A percentile compares a stretch with the other conserved stretches of the same genome.
These are phyloP conservation scores for Phylloscopus trochilus DNA, from an alignment of 2,113 vertebrate genomes.

Conservation along the genomic window DNA sequence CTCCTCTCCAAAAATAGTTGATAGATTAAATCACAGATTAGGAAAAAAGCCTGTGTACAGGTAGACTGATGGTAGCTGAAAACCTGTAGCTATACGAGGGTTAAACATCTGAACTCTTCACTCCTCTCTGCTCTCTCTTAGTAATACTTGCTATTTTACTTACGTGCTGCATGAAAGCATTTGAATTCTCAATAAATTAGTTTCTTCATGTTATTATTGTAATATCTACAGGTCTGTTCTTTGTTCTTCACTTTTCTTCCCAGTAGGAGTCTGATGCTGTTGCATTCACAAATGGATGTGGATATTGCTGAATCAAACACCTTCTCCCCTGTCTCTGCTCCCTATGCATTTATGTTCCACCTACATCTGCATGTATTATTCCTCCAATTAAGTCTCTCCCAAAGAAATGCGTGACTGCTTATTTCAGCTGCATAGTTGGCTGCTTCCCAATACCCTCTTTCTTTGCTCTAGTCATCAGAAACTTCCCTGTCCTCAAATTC, in stretches of 20 bases:
- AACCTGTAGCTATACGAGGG: background rate
- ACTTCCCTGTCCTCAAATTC: conserved; percentile 44
- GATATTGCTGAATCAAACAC: background rate
- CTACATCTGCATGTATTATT: conserved; percentile 22
- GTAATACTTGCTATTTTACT: background rate
- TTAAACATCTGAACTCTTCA: background rate
- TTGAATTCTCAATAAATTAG: background rate
- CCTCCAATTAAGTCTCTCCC: conserved; percentile 20
- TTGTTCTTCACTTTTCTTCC: background rate
- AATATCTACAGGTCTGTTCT: background rate
- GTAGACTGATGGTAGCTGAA: background rate
- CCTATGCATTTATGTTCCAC: background rate
- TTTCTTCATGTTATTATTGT: background rate
- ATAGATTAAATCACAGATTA: background rate
- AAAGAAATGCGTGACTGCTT: conserved; percentile 12
- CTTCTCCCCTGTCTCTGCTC: background rate
- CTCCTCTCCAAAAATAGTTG: background rate
- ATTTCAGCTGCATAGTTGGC: conserved; percentile 33
- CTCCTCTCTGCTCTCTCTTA: background rate
- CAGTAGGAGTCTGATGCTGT: background rate
- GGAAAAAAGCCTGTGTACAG: background rate
- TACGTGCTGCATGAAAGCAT: background rate
- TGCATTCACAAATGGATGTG: background rate
- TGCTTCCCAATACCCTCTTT: conserved; percentile 27
- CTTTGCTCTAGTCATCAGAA: conserved; percentile 48